Base-by-base conservation (phyloP, 2,888 invertebrate genomes). In the Brachylomia viminalis region DNA sequence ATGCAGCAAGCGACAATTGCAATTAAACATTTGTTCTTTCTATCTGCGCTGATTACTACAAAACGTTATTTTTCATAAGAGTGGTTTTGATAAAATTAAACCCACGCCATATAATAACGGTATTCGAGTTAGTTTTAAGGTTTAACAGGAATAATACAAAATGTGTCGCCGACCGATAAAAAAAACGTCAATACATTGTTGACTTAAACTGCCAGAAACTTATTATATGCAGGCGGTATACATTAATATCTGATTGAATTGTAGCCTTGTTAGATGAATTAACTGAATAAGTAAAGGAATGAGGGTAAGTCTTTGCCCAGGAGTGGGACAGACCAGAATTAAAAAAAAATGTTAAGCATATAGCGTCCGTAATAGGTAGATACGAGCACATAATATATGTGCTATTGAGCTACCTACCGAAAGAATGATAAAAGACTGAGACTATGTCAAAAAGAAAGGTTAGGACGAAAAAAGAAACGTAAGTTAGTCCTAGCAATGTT, bases 401-500 rank as follows among this genome's bases (percentile, higher is more conserved):
- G 42, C 23, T 75, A 67, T 68, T 81, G 45, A 81, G 33, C 17
- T 17, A 61, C 49, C 17, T 17, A 61, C 49, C 20, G 33, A 68
- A 72, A 33, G 27, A 62, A 77, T 33, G 23, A 62, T 33, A 72
- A 78, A 45, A 56, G 17, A 56, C 33, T 52, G 45, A 62, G 30
- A 47, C n/a, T 49, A 11, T n/a, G 23, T 56, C 6, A n/a, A 33
- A 59, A 74, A 33, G 5, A 73, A 80, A 69, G 49, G 47, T 62
- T 38, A 8, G 58, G n/a, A 54, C 8, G 7, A 45, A 17, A 65
- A 71, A 74, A 74, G 47, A 58, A 76, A 71, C 15, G 49, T 66
- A 47, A 38, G 42, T 80, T 11, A 30, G 33, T 68, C 42, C 54
- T 45, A 75, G 52, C 30, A 52, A 62, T 84, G 65, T 58, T 68